A percentile compares a stretch with the other conserved stretches of the same genome.
phyloP scores from a whole-genome alignment of 2,797 vertebrate genomes.

The Lophura swinhoii region DNA sequence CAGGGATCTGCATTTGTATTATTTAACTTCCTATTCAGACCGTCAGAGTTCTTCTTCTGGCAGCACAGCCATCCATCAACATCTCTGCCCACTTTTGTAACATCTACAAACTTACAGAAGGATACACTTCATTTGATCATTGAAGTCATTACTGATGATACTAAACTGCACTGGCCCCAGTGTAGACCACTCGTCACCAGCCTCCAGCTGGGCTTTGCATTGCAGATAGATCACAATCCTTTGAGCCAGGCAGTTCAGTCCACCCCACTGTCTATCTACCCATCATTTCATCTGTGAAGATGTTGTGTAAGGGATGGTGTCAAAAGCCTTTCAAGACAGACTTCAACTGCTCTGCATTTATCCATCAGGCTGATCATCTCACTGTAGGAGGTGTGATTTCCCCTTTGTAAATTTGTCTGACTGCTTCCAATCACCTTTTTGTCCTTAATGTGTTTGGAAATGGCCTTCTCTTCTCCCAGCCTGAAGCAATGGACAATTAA shows the following conservation, averaged over 20 bases:
- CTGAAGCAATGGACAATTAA: neutral
- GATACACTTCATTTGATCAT: neutral
- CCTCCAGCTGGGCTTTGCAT: neutral
- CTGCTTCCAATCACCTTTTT: neutral
- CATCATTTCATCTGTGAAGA: neutral
- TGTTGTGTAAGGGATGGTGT: neutral
- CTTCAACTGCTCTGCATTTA: neutral
- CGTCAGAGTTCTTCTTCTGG: neutral
- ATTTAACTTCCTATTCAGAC: neutral
- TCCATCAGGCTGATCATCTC: fast-evolving
- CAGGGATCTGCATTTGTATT: neutral
- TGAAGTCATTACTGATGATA: neutral
- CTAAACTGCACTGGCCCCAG: neutral
- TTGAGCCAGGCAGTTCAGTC: neutral
- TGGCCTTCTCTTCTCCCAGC: neutral
- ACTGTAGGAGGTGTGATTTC: neutral
- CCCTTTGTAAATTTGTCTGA: neutral
- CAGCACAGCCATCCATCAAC: neutral
- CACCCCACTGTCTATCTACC: neutral
- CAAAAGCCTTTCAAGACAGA: neutral
- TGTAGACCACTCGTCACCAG: neutral
- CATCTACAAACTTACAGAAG: neutral
- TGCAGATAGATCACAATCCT: neutral
- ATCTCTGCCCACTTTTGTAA: neutral
- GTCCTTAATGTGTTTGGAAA: neutral